phyloP scores from a whole-genome alignment of 2,113 vertebrate genomes.

The Rhinichthys klamathensis region DNA sequence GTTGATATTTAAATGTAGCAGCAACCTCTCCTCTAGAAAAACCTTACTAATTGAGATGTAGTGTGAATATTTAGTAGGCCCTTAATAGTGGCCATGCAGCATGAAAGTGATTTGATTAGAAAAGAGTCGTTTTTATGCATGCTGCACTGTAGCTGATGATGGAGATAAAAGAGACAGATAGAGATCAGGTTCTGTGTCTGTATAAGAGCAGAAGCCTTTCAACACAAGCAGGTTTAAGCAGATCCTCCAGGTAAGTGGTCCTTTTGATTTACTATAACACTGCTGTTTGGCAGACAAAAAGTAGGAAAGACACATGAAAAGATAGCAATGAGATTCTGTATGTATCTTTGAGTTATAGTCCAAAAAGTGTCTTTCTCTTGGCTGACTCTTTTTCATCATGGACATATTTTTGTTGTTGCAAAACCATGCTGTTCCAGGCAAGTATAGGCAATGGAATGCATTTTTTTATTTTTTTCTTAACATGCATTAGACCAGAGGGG shows the following conservation, averaged over 20 bases:
- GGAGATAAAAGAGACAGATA: conserved; percentile 40
- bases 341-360: neutral
- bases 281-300: neutral
- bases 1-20: neutral
- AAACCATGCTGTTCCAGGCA: too few species aligned
- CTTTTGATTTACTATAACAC: neutral
- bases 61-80: neutral
- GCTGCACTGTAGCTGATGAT: conserved; percentile 58
- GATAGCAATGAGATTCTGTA: neutral
- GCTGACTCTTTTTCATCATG: too few species aligned
- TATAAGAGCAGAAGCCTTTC: conserved; percentile 67
- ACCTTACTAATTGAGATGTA: neutral
- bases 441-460: too few species aligned
- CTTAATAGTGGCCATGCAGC: neutral
- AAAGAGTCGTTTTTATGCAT: conserved; percentile 42
- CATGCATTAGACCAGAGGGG: too few species aligned
- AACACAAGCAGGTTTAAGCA: conserved; percentile 22
- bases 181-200: conserved; percentile 45
- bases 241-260: conserved; percentile 29
- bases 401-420: too few species aligned
- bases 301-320: neutral
- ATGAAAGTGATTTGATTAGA: conserved; percentile 66
- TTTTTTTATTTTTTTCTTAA: too few species aligned
- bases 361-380: too few species aligned
- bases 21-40: neutral